phyloP scores from a whole-genome alignment of 1,140 invertebrate genomes.

The Cyclargus thomasi region DNA sequence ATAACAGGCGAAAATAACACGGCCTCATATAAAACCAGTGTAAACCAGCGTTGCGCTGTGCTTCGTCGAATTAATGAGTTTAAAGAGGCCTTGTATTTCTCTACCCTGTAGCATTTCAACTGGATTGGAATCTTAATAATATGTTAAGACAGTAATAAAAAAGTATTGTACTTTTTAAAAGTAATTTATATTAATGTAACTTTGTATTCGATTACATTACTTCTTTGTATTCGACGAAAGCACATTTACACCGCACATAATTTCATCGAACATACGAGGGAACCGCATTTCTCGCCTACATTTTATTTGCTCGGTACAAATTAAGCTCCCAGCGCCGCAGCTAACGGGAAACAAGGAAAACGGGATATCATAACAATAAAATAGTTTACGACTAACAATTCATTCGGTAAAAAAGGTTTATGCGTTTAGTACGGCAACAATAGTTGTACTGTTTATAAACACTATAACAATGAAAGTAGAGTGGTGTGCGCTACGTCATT shows the following conservation, averaged over 20 bases:
- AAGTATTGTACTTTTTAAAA: too few species aligned
- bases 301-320: background rate
- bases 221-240: too few species aligned
- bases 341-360: background rate
- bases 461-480: too few species aligned
- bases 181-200: background rate
- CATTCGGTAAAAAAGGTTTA: background rate
- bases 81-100: too few species aligned
- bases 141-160: too few species aligned
- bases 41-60: too few species aligned
- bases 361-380: conserved; percentile 3
- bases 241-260: background rate
- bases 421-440: background rate
- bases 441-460: background rate
- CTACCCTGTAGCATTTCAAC: too few species aligned
- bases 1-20: too few species aligned
- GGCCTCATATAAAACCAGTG: too few species aligned
- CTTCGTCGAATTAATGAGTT: too few species aligned
- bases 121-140: too few species aligned
- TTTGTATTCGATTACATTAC: background rate
- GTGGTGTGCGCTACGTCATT: too few species aligned
- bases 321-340: background rate
- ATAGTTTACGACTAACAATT: background rate
- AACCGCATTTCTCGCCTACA: background rate
- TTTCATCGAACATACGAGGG: background rate